These are phyloP conservation scores for Palythoa grandiflora DNA, from an alignment of 92 coral and sea anemone genomes.

Conservation along the genomic window DNA sequence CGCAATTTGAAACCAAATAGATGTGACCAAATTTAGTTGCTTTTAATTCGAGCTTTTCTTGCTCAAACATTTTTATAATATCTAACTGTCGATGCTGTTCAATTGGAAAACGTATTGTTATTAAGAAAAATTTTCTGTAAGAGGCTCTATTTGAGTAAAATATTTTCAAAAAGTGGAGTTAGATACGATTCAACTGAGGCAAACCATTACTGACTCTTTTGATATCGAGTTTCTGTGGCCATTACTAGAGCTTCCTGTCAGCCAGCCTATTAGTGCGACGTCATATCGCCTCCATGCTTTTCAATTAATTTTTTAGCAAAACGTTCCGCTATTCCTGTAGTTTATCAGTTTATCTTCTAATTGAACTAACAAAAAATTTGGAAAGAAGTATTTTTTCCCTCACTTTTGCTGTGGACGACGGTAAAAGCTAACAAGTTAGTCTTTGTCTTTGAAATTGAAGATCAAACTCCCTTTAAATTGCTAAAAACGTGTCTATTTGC, in stretches of 20 bases:
- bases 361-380: neutral
- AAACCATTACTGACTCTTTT: neutral
- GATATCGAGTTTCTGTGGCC: constrained; percentile 36
- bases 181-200: neutral
- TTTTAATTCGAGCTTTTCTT: no score
- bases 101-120: no score
- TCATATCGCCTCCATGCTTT: neutral
- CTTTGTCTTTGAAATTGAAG: neutral
- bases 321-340: neutral
- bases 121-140: no score
- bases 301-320: neutral
- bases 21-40: no score
- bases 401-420: neutral
- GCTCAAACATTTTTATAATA: no score
- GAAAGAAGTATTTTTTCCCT: neutral
- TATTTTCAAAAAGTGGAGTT: neutral
- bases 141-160: neutral
- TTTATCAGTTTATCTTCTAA: constrained; percentile 9
- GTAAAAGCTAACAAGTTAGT: neutral
- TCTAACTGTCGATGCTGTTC: no score
- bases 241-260: constrained; percentile 28
- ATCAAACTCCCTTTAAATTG: neutral
- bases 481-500: neutral
- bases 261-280: neutral
- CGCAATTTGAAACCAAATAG: no score